Base-by-base conservation (phyloP, 2,888 invertebrate genomes). In the Polydrusus cervinus region DNA sequence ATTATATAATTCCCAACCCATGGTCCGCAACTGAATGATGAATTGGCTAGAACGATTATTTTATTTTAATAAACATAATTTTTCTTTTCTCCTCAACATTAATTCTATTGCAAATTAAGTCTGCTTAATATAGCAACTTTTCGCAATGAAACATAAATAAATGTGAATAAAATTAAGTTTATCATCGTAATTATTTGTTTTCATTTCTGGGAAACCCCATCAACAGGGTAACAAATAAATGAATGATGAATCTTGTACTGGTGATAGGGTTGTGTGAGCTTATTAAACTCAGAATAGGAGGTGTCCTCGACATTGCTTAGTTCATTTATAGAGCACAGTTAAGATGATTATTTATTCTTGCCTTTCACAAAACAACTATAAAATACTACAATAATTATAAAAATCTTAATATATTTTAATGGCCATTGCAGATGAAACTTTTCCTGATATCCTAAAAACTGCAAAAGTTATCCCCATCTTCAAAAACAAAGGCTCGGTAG, bases 301-400 rank as follows among this genome's bases (percentile, higher is more conserved):
- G 6, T 53, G 53, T 53, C 53, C 53, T 53, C 53, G 53, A 25
- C 11, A 25, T 16, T 18, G 13, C 49, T 45, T n/a, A 11, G n/a
- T 1, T 9, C 51, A 3, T 30, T 13, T 53, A 8, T n/a, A 30
- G 53, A 53, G 30, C 8, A 25, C 1, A 20, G 13, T 13, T 20
- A 53, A n/a, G n/a, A 30, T 53, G 25, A 53, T 11, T 30, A 3
- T 53, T 53, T 51, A 25, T 30, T 30, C 3, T 53, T 49, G 3
- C 51, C 51, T 51, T 10, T 51, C 51, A 18, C 5, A 8, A 16
- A 14, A 49, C 16, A 30, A n/a, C n/a, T n/a, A n/a, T n/a, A n/a
- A n/a, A n/a, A n/a, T n/a, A n/a, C n/a, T n/a, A n/a, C n/a, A n/a
- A n/a, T n/a, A n/a, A n/a, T n/a, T n/a, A n/a, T n/a, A n/a, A n/a